A percentile compares a stretch with the other conserved stretches of the same genome.
phyloP scores from a whole-genome alignment of 2,113 vertebrate genomes.

The Catharus fuscescens region DNA sequence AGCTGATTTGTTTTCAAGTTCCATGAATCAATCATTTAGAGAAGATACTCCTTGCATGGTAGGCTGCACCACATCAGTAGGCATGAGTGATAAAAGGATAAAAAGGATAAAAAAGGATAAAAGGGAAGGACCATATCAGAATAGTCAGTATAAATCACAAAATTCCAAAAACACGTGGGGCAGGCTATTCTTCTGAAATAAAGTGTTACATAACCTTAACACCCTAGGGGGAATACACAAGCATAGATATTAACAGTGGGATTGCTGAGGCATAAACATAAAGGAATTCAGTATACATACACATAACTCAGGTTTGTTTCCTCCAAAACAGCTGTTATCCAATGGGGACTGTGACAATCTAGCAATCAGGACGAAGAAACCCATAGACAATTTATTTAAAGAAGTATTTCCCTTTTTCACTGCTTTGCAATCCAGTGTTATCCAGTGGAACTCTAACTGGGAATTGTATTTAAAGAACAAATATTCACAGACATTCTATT shows the following conservation, averaged over 20 bases:
- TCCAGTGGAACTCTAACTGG: neutral
- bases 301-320: neutral
- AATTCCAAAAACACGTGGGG: neutral
- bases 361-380: neutral
- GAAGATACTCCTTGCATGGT: neutral
- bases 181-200: neutral
- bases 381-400: neutral
- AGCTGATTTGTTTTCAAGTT: neutral
- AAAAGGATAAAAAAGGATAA: neutral
- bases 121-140: neutral
- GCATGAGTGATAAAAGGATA: accelerated
- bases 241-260: neutral
- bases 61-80: neutral
- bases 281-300: neutral
- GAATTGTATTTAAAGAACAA: neutral
- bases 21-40: neutral
- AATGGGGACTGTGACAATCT: neutral
- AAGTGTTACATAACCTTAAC: neutral
- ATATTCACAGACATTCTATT: neutral
- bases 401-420: neutral
- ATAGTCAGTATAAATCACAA: neutral
- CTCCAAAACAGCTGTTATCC: neutral
- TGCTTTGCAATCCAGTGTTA: neutral
- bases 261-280: neutral
- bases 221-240: neutral